phyloP scores from a whole-genome alignment of 1,140 invertebrate genomes.

The Pristionchus pacificus region DNA sequence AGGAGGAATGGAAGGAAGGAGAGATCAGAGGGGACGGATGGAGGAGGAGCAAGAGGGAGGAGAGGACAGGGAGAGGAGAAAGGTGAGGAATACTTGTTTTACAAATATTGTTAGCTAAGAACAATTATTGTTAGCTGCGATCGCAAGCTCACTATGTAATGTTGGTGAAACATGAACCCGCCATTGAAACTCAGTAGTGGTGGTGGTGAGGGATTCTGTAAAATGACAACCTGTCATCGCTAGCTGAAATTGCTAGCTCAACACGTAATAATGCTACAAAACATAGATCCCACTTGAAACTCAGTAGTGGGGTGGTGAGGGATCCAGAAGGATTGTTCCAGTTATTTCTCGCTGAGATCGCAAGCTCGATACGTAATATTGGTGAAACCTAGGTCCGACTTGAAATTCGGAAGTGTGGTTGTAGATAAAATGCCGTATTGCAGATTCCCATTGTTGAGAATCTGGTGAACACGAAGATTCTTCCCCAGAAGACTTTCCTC shows the following conservation, averaged over 20 bases:
- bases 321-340: too few relatives aligned
- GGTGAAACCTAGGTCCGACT: too few relatives aligned
- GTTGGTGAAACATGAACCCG: slow-evolving; percentile 1
- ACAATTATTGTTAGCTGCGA: neutral
- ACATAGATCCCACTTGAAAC: too few relatives aligned
- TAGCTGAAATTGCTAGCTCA: too few relatives aligned
- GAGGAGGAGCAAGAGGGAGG: slow-evolving; percentile 6
- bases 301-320: too few relatives aligned
- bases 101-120: slow-evolving; percentile 8
- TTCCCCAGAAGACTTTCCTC: neutral
- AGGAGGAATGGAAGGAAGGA: slow-evolving; percentile 13
- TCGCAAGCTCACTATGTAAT: slow-evolving; percentile 8
- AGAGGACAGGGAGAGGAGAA: neutral
- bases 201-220: neutral
- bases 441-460: too few relatives aligned
- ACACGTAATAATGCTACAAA: too few relatives aligned
- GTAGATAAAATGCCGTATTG: too few relatives aligned
- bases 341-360: too few relatives aligned
- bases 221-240: neutral
- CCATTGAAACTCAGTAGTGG: neutral
- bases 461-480: too few relatives aligned
- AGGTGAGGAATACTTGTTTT: slow-evolving; percentile 5
- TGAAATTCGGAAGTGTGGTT: too few relatives aligned
- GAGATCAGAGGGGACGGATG: slow-evolving; percentile 16
- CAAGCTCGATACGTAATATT: too few relatives aligned